These are phyloP conservation scores for Zosterops japonicus DNA, from an alignment of 2,113 vertebrate species.

Conservation along the genomic window DNA sequence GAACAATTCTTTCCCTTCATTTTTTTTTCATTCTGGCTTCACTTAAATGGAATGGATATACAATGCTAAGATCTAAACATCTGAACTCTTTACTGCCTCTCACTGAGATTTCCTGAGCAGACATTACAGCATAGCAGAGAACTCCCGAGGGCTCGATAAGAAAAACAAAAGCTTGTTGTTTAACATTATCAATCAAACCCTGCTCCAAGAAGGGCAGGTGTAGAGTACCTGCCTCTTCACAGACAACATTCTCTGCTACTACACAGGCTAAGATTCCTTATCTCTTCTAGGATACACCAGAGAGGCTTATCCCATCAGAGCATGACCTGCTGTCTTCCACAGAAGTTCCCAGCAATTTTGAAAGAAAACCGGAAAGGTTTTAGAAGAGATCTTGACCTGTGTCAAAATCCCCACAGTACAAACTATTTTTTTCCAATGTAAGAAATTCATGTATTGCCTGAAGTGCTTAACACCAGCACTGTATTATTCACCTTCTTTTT, in stretches of 20 bases:
- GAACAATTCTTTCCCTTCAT: not conserved
- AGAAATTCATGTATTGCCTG: not conserved
- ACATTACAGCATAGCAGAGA: rapidly evolving
- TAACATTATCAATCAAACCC: not conserved
- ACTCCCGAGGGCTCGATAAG: rapidly evolving
- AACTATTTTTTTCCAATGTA: not conserved
- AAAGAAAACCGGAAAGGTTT: not conserved
- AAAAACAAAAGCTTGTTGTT: not conserved
- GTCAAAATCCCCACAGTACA: not conserved
- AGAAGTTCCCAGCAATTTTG: not conserved
- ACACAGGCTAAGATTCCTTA: not conserved
- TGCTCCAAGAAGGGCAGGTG: not conserved
- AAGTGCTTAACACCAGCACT: not conserved
- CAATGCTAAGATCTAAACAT: not conserved
- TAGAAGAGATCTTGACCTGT: not conserved
- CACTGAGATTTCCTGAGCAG: not conserved
- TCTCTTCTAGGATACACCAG: not conserved
- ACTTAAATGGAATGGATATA: not conserved
- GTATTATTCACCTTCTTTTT: not conserved
- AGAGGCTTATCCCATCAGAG: not conserved
- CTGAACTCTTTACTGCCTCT: not conserved
- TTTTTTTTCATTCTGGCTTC: not conserved
- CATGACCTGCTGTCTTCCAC: not conserved
- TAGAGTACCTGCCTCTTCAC: not conserved
- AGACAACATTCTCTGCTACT: not conserved